Evolutionary conservation across 2,888 invertebrate genomes (phyloP), one percentile per base, ranked within the genome.

Genomic region (Pogonocherus hispidulus): DNA sequence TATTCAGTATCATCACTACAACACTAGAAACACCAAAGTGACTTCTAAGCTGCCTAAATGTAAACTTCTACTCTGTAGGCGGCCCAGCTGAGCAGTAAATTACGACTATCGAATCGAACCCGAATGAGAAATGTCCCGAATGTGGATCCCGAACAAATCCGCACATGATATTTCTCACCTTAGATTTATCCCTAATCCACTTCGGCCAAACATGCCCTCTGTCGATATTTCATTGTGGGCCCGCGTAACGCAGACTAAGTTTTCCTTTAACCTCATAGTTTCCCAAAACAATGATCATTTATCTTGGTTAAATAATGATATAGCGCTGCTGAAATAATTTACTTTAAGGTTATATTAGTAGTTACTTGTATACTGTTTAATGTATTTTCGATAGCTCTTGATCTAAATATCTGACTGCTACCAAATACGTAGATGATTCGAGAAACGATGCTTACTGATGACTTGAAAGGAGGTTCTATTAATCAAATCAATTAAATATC

Each of bases 161-260:
- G 76, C 80, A 78, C 79, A 80, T 80, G 80, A 80, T 81, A 81
- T 79, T 81, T 81, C 79, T 78, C 79, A 79, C 79, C 79, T 80
- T 76, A 75, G 77, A 78, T 77, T 79, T 78, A 78, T 79, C 74
- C 76, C 66, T 70, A 69, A 74, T 70, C 70, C 72, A 67, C 60
- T 41, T 59, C 66, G 47, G 18, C 67, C 63, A 69, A 74, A 74
- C 68, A 70, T 54, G 55, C 55, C 52, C 63, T 59, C 55, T 69
- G 60, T 69, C 72, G 74, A 75, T 74, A 71, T 68, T 71, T 68
- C 68, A 72, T 73, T 73, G 72, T 69, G 66, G 59, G 59, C 57
- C 51, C 66, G 63, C 64, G 69, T 69, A 63, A 71, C 67, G 69
- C 63, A 67, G 9, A 46, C n/a, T 20, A 18, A 56, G 32, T 67